Percentiles rank a stretch among this genome's conserved stretches.
phyloP scores from a whole-genome alignment of 1,140 invertebrate species.

The Panonychus citri region DNA sequence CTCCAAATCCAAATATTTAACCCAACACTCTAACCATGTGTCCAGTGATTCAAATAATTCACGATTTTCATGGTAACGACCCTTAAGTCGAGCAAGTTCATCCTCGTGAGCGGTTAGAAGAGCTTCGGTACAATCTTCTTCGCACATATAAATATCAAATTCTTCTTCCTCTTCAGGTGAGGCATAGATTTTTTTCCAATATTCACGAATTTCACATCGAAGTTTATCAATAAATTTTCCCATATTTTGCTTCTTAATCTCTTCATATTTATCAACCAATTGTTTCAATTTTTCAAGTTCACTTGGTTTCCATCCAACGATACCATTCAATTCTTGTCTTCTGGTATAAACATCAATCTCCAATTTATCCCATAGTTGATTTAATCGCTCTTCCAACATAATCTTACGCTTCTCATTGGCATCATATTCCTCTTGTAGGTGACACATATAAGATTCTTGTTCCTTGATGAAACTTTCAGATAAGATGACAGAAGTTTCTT shows the following conservation, averaged over 20 bases:
- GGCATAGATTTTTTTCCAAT: conserved; percentile 46
- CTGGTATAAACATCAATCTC: conserved; percentile 30
- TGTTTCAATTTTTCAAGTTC: conserved; percentile 22
- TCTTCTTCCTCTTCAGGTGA: conserved; percentile 31
- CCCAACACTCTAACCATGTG: conserved; percentile 35
- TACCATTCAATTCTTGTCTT: conserved; percentile 22
- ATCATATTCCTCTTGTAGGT: background rate
- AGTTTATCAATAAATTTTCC: conserved; percentile 41
- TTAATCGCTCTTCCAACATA: conserved; percentile 16
- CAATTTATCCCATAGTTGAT: conserved; percentile 34
- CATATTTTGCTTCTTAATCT: conserved; percentile 37
- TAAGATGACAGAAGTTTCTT: background rate
- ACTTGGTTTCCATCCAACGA: conserved; percentile 20
- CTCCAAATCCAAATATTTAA: conserved; percentile 41
- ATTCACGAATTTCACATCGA: conserved; percentile 35
- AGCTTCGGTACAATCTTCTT: conserved; percentile 40
- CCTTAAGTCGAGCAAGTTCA: conserved; percentile 39
- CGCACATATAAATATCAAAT: conserved; percentile 35
- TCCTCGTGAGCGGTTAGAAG: conserved; percentile 43
- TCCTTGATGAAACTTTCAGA: background rate
- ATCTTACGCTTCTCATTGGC: background rate
- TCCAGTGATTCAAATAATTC: conserved; percentile 28
- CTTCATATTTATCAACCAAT: conserved; percentile 37
- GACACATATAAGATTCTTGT: background rate
- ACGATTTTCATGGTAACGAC: conserved; percentile 39